Percentiles rank a stretch among this genome's conserved stretches.
Conservation (phyloP, 1,140 invertebrate genomes). For the Matsumurasca onukii region DNA sequence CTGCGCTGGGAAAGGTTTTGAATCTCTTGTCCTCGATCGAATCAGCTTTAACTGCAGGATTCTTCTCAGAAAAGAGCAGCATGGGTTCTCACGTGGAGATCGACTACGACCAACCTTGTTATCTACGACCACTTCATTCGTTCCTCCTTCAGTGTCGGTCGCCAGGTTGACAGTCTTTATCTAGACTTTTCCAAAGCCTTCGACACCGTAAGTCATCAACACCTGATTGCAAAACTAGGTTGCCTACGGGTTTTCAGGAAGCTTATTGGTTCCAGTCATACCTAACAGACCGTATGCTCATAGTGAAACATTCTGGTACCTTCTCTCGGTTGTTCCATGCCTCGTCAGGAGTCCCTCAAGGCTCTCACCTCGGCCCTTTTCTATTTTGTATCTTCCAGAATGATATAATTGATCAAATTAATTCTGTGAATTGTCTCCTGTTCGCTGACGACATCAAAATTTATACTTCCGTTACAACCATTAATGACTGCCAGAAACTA, state of each 20-base stretch:
- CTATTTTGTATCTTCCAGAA: neutral
- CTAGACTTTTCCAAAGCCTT: conserved; percentile 10
- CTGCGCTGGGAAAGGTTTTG: conserved; percentile 12
- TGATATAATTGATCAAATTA: conserved; percentile 1
- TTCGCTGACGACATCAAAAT: neutral
- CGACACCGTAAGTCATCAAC: neutral
- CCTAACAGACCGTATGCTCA: conserved; percentile 4
- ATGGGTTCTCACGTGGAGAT: conserved; percentile 7
- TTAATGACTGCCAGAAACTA: neutral
- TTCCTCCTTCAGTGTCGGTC: neutral
- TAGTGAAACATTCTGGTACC: conserved; percentile 6
- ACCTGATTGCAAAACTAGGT: conserved; percentile 1
- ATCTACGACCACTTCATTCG: conserved; percentile 8
- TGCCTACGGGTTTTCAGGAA: neutral
- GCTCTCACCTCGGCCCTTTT: neutral
- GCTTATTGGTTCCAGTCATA: conserved; percentile 11
- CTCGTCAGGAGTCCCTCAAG: conserved; percentile 4
- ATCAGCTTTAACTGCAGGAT: neutral
- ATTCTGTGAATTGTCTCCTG: neutral
- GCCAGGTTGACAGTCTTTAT: conserved; percentile 10
- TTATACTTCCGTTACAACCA: neutral
- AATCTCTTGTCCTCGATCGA: conserved; percentile 1
- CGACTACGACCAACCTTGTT: conserved; percentile 5
- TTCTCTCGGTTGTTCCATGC: neutral
- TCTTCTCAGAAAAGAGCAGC: conserved; percentile 1